A percentile compares a stretch with the other conserved stretches of the same genome.
Conservation (phyloP, 2,113 vertebrate species). For the Catharus minimus region DNA sequence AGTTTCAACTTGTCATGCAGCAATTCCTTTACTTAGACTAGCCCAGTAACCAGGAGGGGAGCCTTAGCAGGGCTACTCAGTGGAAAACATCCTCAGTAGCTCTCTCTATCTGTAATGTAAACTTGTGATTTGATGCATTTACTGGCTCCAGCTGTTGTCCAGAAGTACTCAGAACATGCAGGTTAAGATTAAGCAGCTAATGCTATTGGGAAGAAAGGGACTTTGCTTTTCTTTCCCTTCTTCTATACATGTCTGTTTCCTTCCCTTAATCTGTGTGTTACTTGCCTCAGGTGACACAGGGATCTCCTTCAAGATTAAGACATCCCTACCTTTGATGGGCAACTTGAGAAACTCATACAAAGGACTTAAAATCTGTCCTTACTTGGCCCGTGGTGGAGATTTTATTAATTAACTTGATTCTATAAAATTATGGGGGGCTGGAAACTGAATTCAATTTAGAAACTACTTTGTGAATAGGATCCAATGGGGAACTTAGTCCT, state of each 20-base stretch:
- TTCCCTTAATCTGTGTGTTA: not conserved
- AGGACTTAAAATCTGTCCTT: not conserved
- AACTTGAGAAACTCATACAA: not conserved
- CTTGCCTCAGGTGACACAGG: not conserved
- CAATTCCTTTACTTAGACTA: not conserved
- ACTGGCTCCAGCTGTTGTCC: not conserved
- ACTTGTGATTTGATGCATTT: not conserved
- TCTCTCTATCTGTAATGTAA: not conserved
- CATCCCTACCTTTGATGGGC: not conserved
- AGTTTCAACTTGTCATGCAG: not conserved
- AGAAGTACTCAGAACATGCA: not conserved
- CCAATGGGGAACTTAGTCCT: not conserved
- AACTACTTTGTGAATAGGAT: not conserved
- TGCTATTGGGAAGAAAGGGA: not conserved
- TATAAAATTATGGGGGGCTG: not conserved
- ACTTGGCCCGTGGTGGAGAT: not conserved
- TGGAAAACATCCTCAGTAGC: not conserved
- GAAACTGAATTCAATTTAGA: not conserved
- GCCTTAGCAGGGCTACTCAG: not conserved
- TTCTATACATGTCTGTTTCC: not conserved
- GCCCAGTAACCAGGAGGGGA: not conserved
- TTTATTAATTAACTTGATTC: not conserved
- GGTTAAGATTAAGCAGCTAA: not conserved
- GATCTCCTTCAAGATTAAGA: not conserved
- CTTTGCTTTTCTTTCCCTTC: not conserved